These are phyloP conservation scores for Patella pellucida DNA, from an alignment of 2,888 invertebrate species.

Conservation along the genomic window DNA sequence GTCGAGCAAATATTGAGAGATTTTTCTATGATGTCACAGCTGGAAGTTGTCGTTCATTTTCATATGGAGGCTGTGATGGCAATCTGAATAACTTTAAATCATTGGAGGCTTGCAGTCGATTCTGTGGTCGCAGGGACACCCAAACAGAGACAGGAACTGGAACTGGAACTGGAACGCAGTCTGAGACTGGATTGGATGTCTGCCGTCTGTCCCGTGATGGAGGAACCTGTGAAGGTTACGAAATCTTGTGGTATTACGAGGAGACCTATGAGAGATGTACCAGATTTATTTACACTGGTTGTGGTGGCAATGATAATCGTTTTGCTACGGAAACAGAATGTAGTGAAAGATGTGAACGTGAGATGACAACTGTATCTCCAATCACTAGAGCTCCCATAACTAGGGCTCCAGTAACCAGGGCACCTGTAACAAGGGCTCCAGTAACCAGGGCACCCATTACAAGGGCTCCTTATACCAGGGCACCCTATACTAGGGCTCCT, in stretches of 20 bases:
- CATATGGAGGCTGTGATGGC: constrained; percentile 88
- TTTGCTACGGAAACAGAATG: constrained; percentile 73
- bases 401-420: not conserved
- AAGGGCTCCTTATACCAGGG: too few species aligned
- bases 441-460: constrained; percentile 8
- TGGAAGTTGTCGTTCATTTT: constrained; percentile 82
- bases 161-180: too few species aligned
- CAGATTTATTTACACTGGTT: constrained; percentile 84
- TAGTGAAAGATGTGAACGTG: constrained; percentile 37
- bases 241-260: constrained; percentile 80
- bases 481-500: constrained; percentile 7
- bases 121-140: constrained; percentile 31
- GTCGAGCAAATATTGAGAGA: constrained; percentile 47
- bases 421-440: not conserved
- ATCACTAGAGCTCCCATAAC: not conserved
- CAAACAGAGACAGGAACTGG: not conserved
- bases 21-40: constrained; percentile 78
- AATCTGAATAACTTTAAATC: constrained; percentile 76
- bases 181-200: constrained; percentile 13
- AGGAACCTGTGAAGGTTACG: constrained; percentile 41
- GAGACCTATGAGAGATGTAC: constrained; percentile 76
- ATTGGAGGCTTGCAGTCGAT: constrained; percentile 41
- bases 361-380: not conserved
- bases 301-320: constrained; percentile 86
- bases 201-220: constrained; percentile 33